phyloP scores from a whole-genome alignment of 1,140 invertebrate species.

The Thaumatotibia leucotreta region DNA sequence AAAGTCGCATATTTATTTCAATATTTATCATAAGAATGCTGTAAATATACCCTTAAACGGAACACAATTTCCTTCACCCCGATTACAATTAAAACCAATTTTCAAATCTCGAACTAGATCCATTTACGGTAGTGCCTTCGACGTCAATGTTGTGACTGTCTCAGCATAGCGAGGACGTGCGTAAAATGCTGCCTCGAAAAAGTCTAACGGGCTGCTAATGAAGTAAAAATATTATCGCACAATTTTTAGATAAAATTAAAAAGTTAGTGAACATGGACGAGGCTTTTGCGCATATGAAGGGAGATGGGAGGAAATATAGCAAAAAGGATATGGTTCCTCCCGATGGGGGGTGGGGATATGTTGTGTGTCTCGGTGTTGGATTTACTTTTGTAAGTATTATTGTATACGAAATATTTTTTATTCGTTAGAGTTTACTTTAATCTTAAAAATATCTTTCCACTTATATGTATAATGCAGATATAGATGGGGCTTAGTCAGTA shows the following conservation, averaged over 20 bases:
- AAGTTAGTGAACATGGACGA: slow-evolving; percentile 56
- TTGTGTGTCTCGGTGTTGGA: slow-evolving; percentile 60
- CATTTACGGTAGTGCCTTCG: neutral
- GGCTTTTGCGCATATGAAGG: slow-evolving; percentile 56
- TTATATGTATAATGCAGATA: too few relatives aligned
- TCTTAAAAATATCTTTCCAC: too few relatives aligned
- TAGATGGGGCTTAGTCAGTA: too few relatives aligned
- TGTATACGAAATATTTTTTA: too few relatives aligned
- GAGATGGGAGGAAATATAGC: slow-evolving; percentile 22
- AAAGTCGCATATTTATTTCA: too few relatives aligned
- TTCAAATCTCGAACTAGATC: neutral
- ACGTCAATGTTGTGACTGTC: slow-evolving; percentile 27
- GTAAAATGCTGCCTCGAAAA: slow-evolving; percentile 18
- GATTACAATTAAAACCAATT: neutral
- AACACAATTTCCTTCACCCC: too few relatives aligned
- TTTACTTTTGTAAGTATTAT: slow-evolving; percentile 67
- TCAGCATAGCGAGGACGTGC: slow-evolving; percentile 33
- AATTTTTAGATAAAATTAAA: neutral
- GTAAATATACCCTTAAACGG: too few relatives aligned
- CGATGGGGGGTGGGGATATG: slow-evolving; percentile 65
- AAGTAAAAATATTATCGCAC: too few relatives aligned
- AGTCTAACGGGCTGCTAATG: neutral
- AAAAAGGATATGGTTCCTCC: slow-evolving; percentile 45
- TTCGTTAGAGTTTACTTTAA: too few relatives aligned
- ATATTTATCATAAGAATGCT: too few relatives aligned